Percentiles rank a stretch among this genome's conserved stretches.
These are phyloP conservation scores for Lepisosteus osseus DNA, from an alignment of 2,113 vertebrate genomes.

Conservation along the genomic window DNA sequence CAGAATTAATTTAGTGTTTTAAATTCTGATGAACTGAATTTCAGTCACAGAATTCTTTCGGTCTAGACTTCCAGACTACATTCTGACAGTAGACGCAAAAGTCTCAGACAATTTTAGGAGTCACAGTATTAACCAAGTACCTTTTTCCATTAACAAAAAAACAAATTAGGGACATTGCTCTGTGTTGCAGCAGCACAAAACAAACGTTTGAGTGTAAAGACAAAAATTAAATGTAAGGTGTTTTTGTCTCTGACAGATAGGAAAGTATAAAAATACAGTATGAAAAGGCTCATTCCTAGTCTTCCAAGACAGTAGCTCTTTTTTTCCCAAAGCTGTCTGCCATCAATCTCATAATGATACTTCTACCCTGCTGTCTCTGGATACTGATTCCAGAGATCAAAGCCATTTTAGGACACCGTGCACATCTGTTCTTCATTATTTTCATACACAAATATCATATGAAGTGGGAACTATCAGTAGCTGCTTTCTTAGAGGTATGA, in stretches of 20 bases:
- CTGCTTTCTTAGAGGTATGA: neutral
- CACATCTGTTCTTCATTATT: conserved; percentile 17
- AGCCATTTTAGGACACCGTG: conserved; percentile 1
- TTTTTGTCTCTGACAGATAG: too few species aligned
- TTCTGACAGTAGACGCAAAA: conserved; percentile 76
- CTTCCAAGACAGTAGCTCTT: conserved; percentile 16
- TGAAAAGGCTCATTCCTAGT: conserved; percentile 11
- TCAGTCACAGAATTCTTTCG: conserved; percentile 72
- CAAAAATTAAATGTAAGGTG: too few species aligned
- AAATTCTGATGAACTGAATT: conserved; percentile 74
- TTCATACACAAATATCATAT: conserved; percentile 21
- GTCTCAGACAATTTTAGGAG: conserved; percentile 69
- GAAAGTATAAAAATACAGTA: neutral
- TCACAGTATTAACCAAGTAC: conserved; percentile 65
- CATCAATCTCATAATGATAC: conserved; percentile 4
- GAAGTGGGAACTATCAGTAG: conserved; percentile 4
- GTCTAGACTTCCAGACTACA: conserved; percentile 81
- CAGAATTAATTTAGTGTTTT: conserved; percentile 77
- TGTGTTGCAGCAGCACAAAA: neutral
- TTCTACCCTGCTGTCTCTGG: conserved; percentile 5
- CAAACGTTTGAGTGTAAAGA: neutral
- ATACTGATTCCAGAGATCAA: conserved; percentile 20
- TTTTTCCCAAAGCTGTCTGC: conserved; percentile 2
- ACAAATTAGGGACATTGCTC: neutral
- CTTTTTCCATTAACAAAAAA: conserved; percentile 21